Base-by-base conservation (phyloP, 2,888 invertebrate species). In the Hirtodrosophila alboralis region DNA sequence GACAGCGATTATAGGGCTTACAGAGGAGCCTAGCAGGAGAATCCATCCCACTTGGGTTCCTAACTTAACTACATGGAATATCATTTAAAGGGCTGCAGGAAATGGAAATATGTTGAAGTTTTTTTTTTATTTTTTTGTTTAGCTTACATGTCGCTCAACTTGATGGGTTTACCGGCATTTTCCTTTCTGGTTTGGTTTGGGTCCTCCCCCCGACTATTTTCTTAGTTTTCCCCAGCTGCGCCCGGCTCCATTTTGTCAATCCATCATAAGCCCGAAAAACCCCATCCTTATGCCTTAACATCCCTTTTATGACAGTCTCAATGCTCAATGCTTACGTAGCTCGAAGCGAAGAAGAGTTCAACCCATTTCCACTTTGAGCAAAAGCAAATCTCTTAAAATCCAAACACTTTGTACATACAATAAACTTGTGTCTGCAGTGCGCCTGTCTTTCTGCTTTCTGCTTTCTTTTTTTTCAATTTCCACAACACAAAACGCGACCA, bases 361-460 rank as follows among this genome's bases (percentile, higher is more conserved):
- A 43, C 18, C 26, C 52, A 49, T 72, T 65, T 57, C 45, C 47
- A 41, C 23, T 43, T 43, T 18, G 43, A 33, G 41, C 44, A 78
- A 84, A n/a, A 79, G 41, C 44, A 78, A 84, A 79, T 84, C 79
- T 80, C 59, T 61, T 58, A 41, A 73, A 84, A 80, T 75, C 60
- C 72, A 69, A 74, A 69, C 84, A 84, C 80, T 79, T 76, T 83
- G 68, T 68, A 57, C 66, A 64, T 63, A 60, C 73, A 71, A 68
- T 71, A 72, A 73, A 73, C 65, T 72, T 54, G 53, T 41, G 51
- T 47, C 58, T 54, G 30, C 56, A 13, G 26, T 54, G 30, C 36
- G 5, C 5, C 23, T 23, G 23, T 8, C 23, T 23, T 6, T 3
- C 23, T 21, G 18, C 5, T 3, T 21, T 21, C 34, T 27, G 48